Evolutionary conservation across 2,888 invertebrate genomes (phyloP).

Genomic region (Acanthosoma haemorrhoidale): DNA sequence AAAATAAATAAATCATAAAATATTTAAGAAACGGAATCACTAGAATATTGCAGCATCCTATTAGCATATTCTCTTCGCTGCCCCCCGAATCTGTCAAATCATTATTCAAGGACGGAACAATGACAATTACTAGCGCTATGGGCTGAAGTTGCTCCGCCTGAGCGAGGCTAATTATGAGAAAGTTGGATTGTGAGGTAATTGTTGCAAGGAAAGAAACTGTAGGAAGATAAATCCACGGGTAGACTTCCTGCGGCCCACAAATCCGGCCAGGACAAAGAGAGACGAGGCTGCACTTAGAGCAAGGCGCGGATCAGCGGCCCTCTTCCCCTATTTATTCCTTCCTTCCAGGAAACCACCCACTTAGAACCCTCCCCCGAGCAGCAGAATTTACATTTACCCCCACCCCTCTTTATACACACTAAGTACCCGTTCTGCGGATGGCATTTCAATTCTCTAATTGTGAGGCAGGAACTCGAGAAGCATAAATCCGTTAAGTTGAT

Average conservation of each 20-base stretch:
- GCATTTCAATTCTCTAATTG: slow-evolving; percentile 39
- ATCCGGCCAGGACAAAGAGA: slow-evolving; percentile 27
- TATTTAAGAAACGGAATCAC: too few species aligned
- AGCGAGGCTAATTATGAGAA: slow-evolving; percentile 17
- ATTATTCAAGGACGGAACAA: too few species aligned
- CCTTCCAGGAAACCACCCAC: slow-evolving; percentile 40
- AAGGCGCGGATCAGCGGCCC: slow-evolving; percentile 35
- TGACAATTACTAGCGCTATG: not conserved
- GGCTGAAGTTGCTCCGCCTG: not conserved
- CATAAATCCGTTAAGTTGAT: slow-evolving; percentile 35
- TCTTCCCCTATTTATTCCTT: slow-evolving; percentile 39
- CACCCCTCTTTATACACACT: slow-evolving; percentile 32
- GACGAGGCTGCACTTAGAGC: slow-evolving; percentile 36
- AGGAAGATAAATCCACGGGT: slow-evolving; percentile 15
- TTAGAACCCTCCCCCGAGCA: slow-evolving; percentile 34
- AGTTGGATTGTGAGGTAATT: slow-evolving; percentile 21
- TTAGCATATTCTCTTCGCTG: too few species aligned
- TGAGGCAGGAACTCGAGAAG: slow-evolving; percentile 34
- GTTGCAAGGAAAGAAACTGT: slow-evolving; percentile 21
- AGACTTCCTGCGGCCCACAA: slow-evolving; percentile 22
- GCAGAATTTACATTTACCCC: slow-evolving; percentile 38
- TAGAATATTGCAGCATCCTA: too few species aligned
- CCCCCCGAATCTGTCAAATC: too few species aligned
- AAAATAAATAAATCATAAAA: too few species aligned
- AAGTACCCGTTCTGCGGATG: slow-evolving; percentile 36